Percentiles rank a stretch among this genome's conserved stretches.
Conservation (phyloP, 2,113 vertebrate species). For the Sebastes fasciatus region DNA sequence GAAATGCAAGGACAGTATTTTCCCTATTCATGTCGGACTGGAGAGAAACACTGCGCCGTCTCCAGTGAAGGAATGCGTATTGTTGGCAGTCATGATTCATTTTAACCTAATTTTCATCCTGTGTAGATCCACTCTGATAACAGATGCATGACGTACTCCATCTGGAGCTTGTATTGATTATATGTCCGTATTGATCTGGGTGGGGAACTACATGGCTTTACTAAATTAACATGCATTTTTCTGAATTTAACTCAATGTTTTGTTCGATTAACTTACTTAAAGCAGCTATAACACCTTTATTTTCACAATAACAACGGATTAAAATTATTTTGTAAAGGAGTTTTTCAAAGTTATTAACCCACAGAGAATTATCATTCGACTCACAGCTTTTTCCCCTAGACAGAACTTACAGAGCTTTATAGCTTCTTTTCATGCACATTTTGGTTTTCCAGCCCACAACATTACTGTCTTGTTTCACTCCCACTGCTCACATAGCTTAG, state of each 20-base stretch:
- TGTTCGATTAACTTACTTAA: not conserved
- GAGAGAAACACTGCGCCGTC: not conserved
- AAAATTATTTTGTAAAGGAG: not conserved
- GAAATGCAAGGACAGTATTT: constrained; percentile 8
- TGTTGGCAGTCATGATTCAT: constrained; percentile 49
- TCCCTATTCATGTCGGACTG: constrained; percentile 6
- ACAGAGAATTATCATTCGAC: not conserved
- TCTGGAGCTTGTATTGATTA: constrained; percentile 57
- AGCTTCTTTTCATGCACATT: not conserved
- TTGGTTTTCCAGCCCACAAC: not conserved
- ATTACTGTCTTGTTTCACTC: not conserved
- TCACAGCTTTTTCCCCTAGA: not conserved
- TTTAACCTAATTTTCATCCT: constrained; percentile 44
- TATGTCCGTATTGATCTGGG: constrained; percentile 36
- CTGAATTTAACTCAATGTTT: not conserved
- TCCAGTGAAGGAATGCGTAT: constrained; percentile 40
- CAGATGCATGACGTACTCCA: constrained; percentile 52
- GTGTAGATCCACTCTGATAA: constrained; percentile 45
- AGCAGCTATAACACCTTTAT: not conserved
- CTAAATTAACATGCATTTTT: constrained; percentile 15
- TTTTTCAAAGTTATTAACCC: not conserved
- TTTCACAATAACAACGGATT: not conserved
- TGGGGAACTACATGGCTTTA: constrained; percentile 3
- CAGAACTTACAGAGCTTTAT: not conserved
- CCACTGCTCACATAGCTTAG: not conserved